Evolutionary conservation across 2,888 invertebrate genomes (phyloP), one percentile per base, ranked within the genome.

Genomic region (Tuta absoluta): DNA sequence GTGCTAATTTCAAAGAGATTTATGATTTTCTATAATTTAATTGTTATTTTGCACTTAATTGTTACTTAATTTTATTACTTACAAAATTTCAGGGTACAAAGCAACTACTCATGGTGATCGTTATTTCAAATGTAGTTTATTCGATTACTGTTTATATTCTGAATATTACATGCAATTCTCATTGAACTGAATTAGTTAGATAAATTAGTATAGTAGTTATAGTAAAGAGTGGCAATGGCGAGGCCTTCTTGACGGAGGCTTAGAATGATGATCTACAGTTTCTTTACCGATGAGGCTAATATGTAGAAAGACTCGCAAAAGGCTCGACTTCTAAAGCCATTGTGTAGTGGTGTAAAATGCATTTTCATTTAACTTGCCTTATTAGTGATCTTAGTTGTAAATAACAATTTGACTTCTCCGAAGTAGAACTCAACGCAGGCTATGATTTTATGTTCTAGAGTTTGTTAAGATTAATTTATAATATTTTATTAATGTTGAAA

Each of bases 21-120:
- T 86, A 82, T 80, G 78, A 79, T 81, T 83, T n/a, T 84, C 86
- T 87, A 82, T 87, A 72, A 84, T 87, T 91, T 87, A 89, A 89
- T 91, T 89, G 90, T 91, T 90, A 85, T 88, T 87, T 89, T 89
- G 89, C 89, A 90, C 89, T 88, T 88, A 87, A 88, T 91, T 91
- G 90, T 91, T 91, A 90, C 91, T 91, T 91, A 91, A 91, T 91
- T 91, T 91, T 91, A 91, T 91, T 89, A 89, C 87, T 91, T 89
- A 91, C 89, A 89, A 90, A 87, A 86, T 86, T 91, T 91, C 91
- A 91, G 91, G 91, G 91, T 91, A 91, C 91, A 91, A 91, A 91
- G 82, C 85, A 89, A 85, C 84, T 88, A 90, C 88, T 89, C 85
- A 84, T 79, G 85, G 87, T 91, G 87, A 90, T 91, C 84, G 85